Evolutionary conservation across 2,113 vertebrate genomes (phyloP), one percentile per base, ranked within the genome.

Genomic region (Chloropsis hardwickii): DNA sequence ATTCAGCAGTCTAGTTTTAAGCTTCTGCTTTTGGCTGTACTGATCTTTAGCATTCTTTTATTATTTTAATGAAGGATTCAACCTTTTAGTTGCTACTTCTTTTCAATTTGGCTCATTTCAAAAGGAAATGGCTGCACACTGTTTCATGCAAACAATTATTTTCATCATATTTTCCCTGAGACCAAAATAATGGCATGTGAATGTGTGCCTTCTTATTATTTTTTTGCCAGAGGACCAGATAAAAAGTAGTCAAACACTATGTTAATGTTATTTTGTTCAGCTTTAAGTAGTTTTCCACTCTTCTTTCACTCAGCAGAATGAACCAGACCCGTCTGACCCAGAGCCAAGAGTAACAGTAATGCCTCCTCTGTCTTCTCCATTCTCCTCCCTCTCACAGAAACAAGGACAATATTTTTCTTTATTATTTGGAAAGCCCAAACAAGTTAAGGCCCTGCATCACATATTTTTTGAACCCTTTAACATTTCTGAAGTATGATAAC

Each of bases 211-310:
- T 35, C 28, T n/a, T 57, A 35, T 16, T 8, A n/a, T n/a, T 48
- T 58, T 65, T 58, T 16, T 8, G 28, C 18, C 21, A 15, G 13
- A 60, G 7, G 15, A 92, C 13, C 2, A 80, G 40, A 22, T 48
- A 71, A 62, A 90, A 76, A 56, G 14, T 22, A 51, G 40, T 72
- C 13, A 86, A 67, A 88, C 69, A 61, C 37, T 53, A 9, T 69
- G 54, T 33, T 58, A 88, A 50, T 56, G 22, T 31, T 80, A 29
- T 86, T 88, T 92, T 66, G n/a, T 81, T 83, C 64, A 81, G 47
- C 48, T 95, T 93, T 81, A 94, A 92, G 72, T 70, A 94, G 74
- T 81, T 94, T 93, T 88, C 67, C 64, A 58, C 33, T 73, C 14
- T 62, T 24, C 88, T 73, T 93, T 53, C 48, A 33, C 39, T 85